phyloP scores from a whole-genome alignment of 2,888 invertebrate species.

The Meteorus cinctellus region DNA sequence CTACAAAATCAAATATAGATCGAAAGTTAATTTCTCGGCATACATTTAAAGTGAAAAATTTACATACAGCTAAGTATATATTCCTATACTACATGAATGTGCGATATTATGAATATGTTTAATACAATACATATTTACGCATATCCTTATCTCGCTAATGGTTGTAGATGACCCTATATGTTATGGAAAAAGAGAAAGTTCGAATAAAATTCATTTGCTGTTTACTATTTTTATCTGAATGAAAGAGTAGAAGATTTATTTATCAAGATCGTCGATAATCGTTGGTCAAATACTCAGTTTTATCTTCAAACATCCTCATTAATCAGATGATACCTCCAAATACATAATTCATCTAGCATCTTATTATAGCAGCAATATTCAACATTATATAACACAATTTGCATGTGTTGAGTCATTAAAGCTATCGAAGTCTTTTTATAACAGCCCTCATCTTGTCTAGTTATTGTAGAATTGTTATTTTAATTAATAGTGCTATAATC shows the following conservation, averaged over 20 bases:
- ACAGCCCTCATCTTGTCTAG: not conserved
- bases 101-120: not conserved
- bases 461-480: not conserved
- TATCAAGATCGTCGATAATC: not conserved
- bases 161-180: not conserved
- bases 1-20: not conserved
- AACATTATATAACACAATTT: not conserved
- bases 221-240: not conserved
- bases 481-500: constrained; percentile 34
- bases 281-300: not conserved
- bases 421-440: constrained; percentile 3
- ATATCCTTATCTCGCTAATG: not conserved
- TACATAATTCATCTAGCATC: not conserved
- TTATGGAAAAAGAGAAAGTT: not conserved
- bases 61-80: not conserved
- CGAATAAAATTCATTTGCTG: not conserved
- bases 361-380: not conserved
- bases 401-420: not conserved
- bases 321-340: not conserved
- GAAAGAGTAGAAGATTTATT: not conserved
- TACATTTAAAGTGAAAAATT: not conserved
- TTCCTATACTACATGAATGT: not conserved
- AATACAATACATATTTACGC: not conserved
- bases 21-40: not conserved
- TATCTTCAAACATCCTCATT: not conserved